Conservation (phyloP, 2,113 vertebrate species). For the Pollachius pollachius region DNA sequence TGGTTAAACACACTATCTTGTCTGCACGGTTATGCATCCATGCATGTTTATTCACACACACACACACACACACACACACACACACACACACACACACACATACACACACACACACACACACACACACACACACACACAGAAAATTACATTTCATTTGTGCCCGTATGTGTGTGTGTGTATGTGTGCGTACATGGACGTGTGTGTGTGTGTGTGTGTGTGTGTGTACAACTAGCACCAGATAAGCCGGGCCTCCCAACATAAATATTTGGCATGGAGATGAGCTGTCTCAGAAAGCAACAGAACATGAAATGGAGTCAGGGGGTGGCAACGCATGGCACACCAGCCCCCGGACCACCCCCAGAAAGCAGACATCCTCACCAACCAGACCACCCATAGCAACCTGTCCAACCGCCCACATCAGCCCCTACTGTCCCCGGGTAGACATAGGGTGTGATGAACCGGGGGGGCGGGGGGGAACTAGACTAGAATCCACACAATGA, state of each 20-base stretch:
- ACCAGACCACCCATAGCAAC: no score
- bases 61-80: background rate
- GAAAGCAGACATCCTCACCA: slow-evolving; percentile 17
- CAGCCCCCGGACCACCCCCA: slow-evolving; percentile 1
- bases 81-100: background rate
- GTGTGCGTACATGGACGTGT: background rate
- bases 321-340: no score
- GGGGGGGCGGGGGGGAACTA: no score
- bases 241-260: slow-evolving; percentile 62
- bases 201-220: slow-evolving; percentile 23
- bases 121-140: no score
- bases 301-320: slow-evolving; percentile 72
- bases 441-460: no score
- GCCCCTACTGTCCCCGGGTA: slow-evolving; percentile 4
- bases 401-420: slow-evolving; percentile 13
- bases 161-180: no score
- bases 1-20: no score
- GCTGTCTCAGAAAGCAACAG: slow-evolving; percentile 69
- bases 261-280: slow-evolving; percentile 77
- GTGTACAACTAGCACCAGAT: slow-evolving; percentile 52
- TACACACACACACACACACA: background rate
- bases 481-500: no score
- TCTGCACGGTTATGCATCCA: no score
- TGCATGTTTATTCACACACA: no score
- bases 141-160: no score